Percentiles rank a stretch among this genome's conserved stretches.
These are phyloP conservation scores for Timema podura DNA, from an alignment of 2,888 invertebrate genomes.

Conservation along the genomic window DNA sequence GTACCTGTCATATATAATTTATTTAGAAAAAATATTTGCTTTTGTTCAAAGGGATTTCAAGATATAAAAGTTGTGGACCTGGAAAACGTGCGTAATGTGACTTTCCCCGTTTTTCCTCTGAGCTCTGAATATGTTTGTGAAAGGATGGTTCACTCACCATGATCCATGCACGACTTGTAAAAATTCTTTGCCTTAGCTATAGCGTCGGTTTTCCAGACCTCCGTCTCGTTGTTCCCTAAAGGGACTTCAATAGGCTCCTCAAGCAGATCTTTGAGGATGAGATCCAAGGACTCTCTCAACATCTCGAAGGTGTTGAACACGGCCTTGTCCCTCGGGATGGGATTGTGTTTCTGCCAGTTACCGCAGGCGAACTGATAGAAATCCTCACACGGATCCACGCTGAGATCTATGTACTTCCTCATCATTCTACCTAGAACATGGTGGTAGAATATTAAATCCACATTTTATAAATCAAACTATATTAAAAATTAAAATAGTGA, in stretches of 20 bases:
- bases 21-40: too few relatives aligned
- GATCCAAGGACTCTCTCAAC: slow-evolving; percentile 74
- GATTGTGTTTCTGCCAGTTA: slow-evolving; percentile 78
- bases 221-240: not conserved
- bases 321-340: slow-evolving; percentile 84
- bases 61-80: too few relatives aligned
- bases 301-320: slow-evolving; percentile 89
- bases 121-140: too few relatives aligned
- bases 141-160: slow-evolving; percentile 42
- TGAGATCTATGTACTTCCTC: slow-evolving; percentile 70
- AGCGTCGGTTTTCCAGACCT: slow-evolving; percentile 52
- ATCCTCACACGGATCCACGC: slow-evolving; percentile 71
- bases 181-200: slow-evolving; percentile 76
- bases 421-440: slow-evolving; percentile 44
- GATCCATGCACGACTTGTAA: slow-evolving; percentile 84
- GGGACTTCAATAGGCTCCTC: slow-evolving; percentile 47
- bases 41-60: too few relatives aligned
- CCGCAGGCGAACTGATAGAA: slow-evolving; percentile 85
- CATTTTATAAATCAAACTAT: too few relatives aligned
- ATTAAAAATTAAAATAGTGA: too few relatives aligned
- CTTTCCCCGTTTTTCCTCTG: too few relatives aligned
- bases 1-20: too few relatives aligned
- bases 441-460: too few relatives aligned
- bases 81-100: too few relatives aligned
- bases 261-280: slow-evolving; percentile 62